These are phyloP conservation scores for Syrmaticus mikado DNA, from an alignment of 2,113 vertebrate species.

Conservation along the genomic window DNA sequence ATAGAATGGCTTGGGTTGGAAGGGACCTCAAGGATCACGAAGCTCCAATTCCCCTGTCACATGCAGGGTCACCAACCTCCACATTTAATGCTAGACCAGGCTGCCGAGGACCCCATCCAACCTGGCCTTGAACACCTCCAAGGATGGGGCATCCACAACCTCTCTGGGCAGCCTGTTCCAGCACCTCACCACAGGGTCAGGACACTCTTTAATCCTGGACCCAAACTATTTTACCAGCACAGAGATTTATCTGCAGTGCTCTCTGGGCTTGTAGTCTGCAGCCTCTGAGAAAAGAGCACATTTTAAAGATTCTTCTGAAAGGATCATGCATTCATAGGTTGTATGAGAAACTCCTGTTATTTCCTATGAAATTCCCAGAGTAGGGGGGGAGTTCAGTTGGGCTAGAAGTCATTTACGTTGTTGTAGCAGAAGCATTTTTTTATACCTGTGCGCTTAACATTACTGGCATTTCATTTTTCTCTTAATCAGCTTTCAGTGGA, in stretches of 20 bases:
- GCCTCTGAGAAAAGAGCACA: not conserved
- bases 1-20: too few relatives aligned
- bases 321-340: not conserved
- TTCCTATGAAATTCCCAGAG: not conserved
- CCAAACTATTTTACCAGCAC: not conserved
- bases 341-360: not conserved
- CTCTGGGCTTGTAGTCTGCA: not conserved
- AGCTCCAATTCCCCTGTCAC: too few relatives aligned
- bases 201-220: not conserved
- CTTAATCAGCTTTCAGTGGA: conserved; percentile 48
- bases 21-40: too few relatives aligned
- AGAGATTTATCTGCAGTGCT: not conserved
- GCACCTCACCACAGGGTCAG: not conserved
- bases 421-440: conserved; percentile 19
- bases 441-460: conserved; percentile 44
- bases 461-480: conserved; percentile 56
- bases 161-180: too few relatives aligned
- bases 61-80: too few relatives aligned
- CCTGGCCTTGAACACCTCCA: too few relatives aligned
- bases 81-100: too few relatives aligned
- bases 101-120: too few relatives aligned
- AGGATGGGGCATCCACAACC: too few relatives aligned
- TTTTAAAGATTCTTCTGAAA: not conserved
- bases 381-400: not conserved
- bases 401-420: not conserved